Conservation (phyloP, 2,797 vertebrate species). For the Mus minutoides region DNA sequence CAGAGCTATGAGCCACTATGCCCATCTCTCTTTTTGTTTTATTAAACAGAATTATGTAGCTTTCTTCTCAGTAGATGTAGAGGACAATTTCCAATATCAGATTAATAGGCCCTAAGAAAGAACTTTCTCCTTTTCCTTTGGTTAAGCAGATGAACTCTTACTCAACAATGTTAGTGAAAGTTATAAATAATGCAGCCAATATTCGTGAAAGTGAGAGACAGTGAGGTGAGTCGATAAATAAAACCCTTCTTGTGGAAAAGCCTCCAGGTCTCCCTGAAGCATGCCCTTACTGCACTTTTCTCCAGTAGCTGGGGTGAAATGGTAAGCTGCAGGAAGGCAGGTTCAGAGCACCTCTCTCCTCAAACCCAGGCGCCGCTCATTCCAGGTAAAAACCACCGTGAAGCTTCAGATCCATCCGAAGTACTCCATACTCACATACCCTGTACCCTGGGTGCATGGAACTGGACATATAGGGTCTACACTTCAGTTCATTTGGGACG, state of each 20-base stretch:
- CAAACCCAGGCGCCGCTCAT: background rate
- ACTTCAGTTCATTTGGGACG: background rate
- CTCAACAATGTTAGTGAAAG: constrained; percentile 45
- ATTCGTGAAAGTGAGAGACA: constrained; percentile 8
- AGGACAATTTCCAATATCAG: background rate
- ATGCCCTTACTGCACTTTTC: background rate
- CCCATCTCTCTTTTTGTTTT: background rate
- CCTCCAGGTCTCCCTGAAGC: background rate
- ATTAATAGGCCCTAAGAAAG: background rate
- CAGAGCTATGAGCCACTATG: background rate
- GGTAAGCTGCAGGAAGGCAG: background rate
- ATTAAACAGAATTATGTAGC: background rate
- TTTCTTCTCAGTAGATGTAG: background rate
- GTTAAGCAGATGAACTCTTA: constrained; percentile 26
- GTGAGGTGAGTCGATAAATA: background rate
- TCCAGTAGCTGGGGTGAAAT: constrained; percentile 7
- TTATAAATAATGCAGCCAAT: background rate
- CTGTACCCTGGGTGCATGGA: background rate
- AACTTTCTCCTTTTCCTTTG: background rate
- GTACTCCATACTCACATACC: background rate
- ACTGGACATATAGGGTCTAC: background rate
- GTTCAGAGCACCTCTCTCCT: constrained; percentile 7
- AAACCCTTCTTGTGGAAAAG: background rate
- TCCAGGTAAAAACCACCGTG: background rate
- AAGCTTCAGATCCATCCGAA: background rate